phyloP scores from a whole-genome alignment of 2,113 vertebrate species.

The Archilochus colubris region DNA sequence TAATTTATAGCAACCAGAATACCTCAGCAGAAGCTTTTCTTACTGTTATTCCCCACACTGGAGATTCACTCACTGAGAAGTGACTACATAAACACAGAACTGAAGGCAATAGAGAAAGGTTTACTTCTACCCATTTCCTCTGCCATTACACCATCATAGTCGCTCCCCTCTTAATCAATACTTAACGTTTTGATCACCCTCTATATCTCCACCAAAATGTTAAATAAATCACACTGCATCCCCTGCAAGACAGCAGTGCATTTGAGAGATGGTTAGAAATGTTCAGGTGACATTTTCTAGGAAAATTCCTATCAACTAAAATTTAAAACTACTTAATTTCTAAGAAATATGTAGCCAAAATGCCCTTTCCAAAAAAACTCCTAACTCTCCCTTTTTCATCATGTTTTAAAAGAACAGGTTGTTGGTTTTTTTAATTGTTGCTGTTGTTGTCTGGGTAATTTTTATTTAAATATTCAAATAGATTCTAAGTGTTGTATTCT shows the following conservation, averaged over 20 bases:
- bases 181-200: background rate
- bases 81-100: background rate
- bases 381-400: rapidly evolving
- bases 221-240: background rate
- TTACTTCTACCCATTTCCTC: background rate
- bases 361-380: background rate
- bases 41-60: background rate
- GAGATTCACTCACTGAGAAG: background rate
- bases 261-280: background rate
- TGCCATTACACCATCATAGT: background rate
- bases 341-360: background rate
- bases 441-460: background rate
- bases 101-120: background rate
- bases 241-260: background rate
- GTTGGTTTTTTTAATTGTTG: too few species aligned
- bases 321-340: background rate
- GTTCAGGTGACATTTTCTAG: background rate
- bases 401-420: background rate
- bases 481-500: background rate
- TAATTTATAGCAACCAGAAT: background rate
- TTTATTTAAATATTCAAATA: background rate
- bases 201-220: background rate
- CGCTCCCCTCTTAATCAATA: background rate
- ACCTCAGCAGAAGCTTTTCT: background rate
- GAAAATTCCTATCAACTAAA: background rate